phyloP scores from a whole-genome alignment of 1,140 invertebrate genomes.

The Halesus radiatus region DNA sequence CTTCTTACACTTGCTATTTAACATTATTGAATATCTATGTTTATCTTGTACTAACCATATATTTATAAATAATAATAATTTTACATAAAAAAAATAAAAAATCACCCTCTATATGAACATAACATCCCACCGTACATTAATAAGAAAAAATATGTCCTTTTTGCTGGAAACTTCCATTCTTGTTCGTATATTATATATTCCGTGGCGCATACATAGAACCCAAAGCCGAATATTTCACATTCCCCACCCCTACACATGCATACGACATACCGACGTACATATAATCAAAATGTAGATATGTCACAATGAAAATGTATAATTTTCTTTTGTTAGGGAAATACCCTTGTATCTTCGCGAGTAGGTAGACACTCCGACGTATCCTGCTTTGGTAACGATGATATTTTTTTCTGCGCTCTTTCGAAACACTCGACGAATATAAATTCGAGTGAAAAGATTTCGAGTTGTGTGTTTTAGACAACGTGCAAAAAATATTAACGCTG shows the following conservation, averaged over 20 bases:
- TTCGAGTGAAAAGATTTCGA: conserved; percentile 36
- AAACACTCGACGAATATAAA: conserved; percentile 41
- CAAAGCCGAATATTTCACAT: too few species aligned
- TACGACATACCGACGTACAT: background rate
- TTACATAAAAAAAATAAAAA: background rate
- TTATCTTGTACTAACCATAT: too few species aligned
- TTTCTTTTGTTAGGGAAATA: conserved; percentile 39
- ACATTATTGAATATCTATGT: too few species aligned
- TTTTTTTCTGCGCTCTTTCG: conserved; percentile 12
- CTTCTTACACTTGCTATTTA: too few species aligned
- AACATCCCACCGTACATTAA: conserved; percentile 19
- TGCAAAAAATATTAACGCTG: conserved; percentile 27
- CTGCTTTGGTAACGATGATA: conserved; percentile 33
- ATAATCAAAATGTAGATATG: too few species aligned
- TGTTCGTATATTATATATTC: background rate
- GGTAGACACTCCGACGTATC: background rate
- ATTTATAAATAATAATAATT: too few species aligned
- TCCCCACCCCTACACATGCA: background rate
- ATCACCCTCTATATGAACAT: background rate
- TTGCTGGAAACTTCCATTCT: conserved; percentile 13
- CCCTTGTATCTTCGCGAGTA: conserved; percentile 26
- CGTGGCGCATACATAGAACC: too few species aligned
- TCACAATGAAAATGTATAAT: conserved; percentile 40
- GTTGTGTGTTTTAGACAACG: conserved; percentile 35
- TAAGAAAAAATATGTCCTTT: conserved; percentile 34